Base-by-base conservation (phyloP, 2,888 invertebrate genomes). In the Nemurella pictetii region DNA sequence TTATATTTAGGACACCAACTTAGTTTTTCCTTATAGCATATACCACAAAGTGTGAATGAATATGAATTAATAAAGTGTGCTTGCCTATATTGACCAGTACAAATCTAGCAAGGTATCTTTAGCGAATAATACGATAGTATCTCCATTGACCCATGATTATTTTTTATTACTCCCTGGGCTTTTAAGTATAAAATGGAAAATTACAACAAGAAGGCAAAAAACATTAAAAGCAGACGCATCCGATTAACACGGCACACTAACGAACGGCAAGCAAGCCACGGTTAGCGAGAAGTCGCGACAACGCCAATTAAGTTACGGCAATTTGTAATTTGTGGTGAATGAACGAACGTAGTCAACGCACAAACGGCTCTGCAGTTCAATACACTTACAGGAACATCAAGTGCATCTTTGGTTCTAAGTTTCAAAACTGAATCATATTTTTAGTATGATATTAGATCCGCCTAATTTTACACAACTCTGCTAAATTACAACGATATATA, bases 401-500 rank as follows among this genome's bases (percentile, higher is more conserved):
- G 82, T 72, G 82, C 29, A n/a, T 82, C 82, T 82, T 82, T 82
- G 82, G 82, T 82, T 55, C 82, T 82, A 82, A 82, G 27, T 27
- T 72, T 72, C 55, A 82, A 55, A 36, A 82, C 26, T 55, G 55
- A 55, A 55, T 55, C 55, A 55, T 55, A 55, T 55, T 55, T 55
- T 55, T 55, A 55, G 55, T 55, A 55, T 55, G 55, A 55, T 20
- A 55, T 55, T 55, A 55, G 55, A 55, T 55, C 55, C 55, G 1
- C 12, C 55, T 55, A 55, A 20, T 55, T n/a, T 55, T 55, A 55
- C 20, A 55, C 55, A 55, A 55, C 55, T 12, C 55, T 55, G 12
- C 5, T 82, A 82, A 72, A 72, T n/a, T 28, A 30, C 78, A 78
- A 30, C 78, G 28, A 20, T 27, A 78, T 75, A 27, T 75, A 27